Evolutionary conservation across 1,140 invertebrate species (phyloP), one percentile per base, ranked within the genome.

Genomic region (Lepidostoma basale): DNA sequence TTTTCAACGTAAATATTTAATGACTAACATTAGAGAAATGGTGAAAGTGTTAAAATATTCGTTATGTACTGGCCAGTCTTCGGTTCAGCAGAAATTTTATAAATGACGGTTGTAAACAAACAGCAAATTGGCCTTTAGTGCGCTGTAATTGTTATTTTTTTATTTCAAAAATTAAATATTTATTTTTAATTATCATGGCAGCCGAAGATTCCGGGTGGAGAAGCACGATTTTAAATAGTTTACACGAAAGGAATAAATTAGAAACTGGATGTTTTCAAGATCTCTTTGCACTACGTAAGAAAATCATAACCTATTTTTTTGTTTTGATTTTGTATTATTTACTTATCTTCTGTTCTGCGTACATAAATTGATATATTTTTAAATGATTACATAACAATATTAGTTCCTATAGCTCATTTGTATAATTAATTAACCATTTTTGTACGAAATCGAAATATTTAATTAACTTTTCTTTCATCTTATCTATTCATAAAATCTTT

Each of bases 211-310:
- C 76, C 62, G 78, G 78, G 45, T 83, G 81, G 81, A 83, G 79
- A 75, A 80, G 74, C 52, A 78, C 74, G 63, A 80, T 83, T 72
- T 74, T 82, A 68, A 77, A 73, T 73, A 77, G 82, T 74, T 66
- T 83, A 66, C 78, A 80, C 23, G 69, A 74, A 47, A 74, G 81
- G 72, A 82, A 83, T 75, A 82, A 79, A 71, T 76, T 75, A 47
- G 81, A 83, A 77, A 82, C 79, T 3, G 68, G 70, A 36, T 76
- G 80, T 56, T 83, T 82, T 76, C 78, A 81, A 69, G 81, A 83
- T 74, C 78, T 83, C 25, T 79, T 83, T 54, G 65, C 76, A 25
- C 81, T 82, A 78, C 81, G 81, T 83, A 79, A 82, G 81, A 79
- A 47, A 18, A 56, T 26, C 56, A 44, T 68, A 69, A 68, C 70